Percentiles rank a stretch among this genome's conserved stretches.
These are phyloP conservation scores for Drosophila gunungcola DNA, from an alignment of 1,140 invertebrate species.

Conservation along the genomic window DNA sequence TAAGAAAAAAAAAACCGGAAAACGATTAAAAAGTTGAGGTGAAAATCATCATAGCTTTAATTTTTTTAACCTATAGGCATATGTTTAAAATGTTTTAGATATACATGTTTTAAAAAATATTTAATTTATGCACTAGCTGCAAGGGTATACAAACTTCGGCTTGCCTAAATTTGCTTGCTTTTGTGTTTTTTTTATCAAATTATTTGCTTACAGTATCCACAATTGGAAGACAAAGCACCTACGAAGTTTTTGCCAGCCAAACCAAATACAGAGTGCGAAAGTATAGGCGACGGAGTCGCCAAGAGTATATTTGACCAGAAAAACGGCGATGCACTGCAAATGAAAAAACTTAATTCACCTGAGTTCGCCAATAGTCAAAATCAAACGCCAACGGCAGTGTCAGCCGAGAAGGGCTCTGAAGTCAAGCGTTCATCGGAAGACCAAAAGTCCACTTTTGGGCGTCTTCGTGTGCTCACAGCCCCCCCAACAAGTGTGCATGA, in stretches of 20 bases:
- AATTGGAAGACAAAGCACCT: constrained; percentile 39
- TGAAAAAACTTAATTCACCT: constrained; percentile 2
- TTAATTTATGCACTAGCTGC: too few species aligned
- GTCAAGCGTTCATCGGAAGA: constrained; percentile 38
- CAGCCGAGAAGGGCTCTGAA: constrained; percentile 37
- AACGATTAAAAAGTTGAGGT: too few species aligned
- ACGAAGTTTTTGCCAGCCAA: constrained; percentile 29
- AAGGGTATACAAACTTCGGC: too few species aligned
- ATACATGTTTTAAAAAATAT: too few species aligned
- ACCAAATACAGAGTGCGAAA: constrained; percentile 3
- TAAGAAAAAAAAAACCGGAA: too few species aligned
- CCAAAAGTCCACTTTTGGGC: constrained; percentile 86
- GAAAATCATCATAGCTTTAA: too few species aligned
- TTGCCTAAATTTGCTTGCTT: too few species aligned
- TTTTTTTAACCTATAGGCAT: too few species aligned
- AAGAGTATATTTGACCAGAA: constrained; percentile 20
- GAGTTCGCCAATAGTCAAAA: constrained; percentile 5
- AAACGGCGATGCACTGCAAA: background rate
- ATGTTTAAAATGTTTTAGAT: too few species aligned
- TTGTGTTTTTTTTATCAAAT: background rate
- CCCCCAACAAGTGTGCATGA: constrained; percentile 87
- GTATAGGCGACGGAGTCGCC: background rate
- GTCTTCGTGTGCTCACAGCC: constrained; percentile 87
- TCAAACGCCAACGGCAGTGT: constrained; percentile 1
- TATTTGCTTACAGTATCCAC: constrained; percentile 43